A percentile compares a stretch with the other conserved stretches of the same genome.
Evolutionary conservation across 2,888 invertebrate genomes (phyloP).

Genomic region (Apotomis betuletana): DNA sequence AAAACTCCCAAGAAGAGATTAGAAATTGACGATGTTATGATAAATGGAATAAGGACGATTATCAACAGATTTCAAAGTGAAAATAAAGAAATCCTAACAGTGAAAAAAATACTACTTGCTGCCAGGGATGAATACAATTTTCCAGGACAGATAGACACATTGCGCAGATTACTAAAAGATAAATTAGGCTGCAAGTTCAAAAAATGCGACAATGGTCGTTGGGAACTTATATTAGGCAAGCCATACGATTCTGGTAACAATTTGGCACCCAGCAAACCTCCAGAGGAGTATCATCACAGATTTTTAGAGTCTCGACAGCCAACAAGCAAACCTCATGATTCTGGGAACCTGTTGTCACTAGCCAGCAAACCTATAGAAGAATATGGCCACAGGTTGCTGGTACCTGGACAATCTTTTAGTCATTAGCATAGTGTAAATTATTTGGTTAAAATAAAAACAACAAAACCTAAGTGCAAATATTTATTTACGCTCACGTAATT

Average conservation of each 20-base stretch:
- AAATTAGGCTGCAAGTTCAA: slow-evolving; percentile 24
- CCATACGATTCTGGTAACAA: not conserved
- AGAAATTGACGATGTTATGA: slow-evolving; percentile 25
- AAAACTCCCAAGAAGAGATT: slow-evolving; percentile 27
- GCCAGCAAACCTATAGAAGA: no score
- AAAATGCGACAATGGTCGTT: slow-evolving; percentile 25
- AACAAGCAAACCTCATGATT: not conserved
- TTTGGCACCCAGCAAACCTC: not conserved
- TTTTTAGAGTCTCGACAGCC: slow-evolving; percentile 1
- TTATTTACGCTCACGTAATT: slow-evolving; percentile 34
- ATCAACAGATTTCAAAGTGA: slow-evolving; percentile 22
- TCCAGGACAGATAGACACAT: slow-evolving; percentile 26
- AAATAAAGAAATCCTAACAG: slow-evolving; percentile 18
- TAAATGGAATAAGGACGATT: slow-evolving; percentile 19
- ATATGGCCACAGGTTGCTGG: no score
- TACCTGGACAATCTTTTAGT: not conserved
- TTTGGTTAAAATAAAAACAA: slow-evolving; percentile 6
- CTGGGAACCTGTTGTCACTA: no score
- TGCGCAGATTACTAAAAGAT: slow-evolving; percentile 23
- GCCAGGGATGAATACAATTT: slow-evolving; percentile 25
- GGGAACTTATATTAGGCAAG: slow-evolving; percentile 19
- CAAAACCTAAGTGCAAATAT: slow-evolving; percentile 30
- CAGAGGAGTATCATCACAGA: not conserved
- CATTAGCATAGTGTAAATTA: not conserved
- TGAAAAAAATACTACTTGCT: slow-evolving; percentile 24